Conservation (phyloP, 2,888 invertebrate genomes). For the Phyto melanocephala region DNA sequence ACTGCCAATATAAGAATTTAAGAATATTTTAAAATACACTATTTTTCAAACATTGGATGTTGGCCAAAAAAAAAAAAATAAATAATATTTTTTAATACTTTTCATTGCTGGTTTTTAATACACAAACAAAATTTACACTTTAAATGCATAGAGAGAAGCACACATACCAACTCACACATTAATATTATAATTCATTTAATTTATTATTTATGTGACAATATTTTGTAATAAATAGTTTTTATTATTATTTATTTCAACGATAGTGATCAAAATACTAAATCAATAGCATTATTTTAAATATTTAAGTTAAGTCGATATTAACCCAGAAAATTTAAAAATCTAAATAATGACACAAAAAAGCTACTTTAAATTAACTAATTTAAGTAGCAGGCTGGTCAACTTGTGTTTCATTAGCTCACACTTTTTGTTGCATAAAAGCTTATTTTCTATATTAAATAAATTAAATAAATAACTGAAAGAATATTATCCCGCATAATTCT, state of each 20-base stretch:
- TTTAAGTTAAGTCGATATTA: neutral
- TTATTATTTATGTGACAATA: conserved; percentile 20
- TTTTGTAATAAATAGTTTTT: conserved; percentile 21
- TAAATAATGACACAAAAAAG: neutral
- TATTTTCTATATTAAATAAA: too few relatives aligned
- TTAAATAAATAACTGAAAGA: too few relatives aligned
- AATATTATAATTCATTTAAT: neutral
- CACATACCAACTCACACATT: neutral
- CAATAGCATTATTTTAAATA: neutral
- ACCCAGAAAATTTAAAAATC: neutral
- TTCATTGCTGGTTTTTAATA: neutral
- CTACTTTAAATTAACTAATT: neutral
- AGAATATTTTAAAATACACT: neutral
- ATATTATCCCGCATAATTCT: too few relatives aligned
- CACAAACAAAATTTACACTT: neutral
- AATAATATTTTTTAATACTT: conserved; percentile 25
- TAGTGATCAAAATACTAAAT: neutral
- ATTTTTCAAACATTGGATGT: conserved; percentile 31
- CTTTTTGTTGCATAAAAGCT: too few relatives aligned
- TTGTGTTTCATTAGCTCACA: too few relatives aligned
- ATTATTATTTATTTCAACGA: conserved; percentile 18
- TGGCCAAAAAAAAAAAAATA: conserved; percentile 43
- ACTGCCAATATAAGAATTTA: neutral
- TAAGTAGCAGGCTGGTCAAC: too few relatives aligned
- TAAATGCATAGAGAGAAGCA: neutral